Conservation (phyloP, 2,113 vertebrate genomes). For the Parotia lawesii region DNA sequence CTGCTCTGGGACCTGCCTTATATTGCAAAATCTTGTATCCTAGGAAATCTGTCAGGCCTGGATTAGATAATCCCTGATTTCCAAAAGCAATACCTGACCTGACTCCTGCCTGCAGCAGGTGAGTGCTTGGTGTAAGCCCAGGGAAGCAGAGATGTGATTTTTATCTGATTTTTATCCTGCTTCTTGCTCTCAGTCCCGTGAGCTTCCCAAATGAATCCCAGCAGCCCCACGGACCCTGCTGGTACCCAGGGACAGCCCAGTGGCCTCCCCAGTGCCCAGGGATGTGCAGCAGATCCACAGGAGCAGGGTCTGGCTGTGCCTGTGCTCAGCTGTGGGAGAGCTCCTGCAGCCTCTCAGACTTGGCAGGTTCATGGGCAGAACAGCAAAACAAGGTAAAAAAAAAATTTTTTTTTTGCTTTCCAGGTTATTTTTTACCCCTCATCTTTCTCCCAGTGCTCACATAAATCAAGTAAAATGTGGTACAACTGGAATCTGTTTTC, state of each 20-base stretch:
- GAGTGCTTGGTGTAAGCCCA: background rate
- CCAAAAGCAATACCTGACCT: fast-evolving
- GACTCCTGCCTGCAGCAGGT: background rate
- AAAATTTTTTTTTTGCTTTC: background rate
- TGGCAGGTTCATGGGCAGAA: background rate
- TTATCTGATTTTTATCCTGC: background rate
- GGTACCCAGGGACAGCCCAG: background rate
- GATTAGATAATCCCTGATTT: background rate
- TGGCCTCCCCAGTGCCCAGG: background rate
- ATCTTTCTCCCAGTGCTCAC: background rate
- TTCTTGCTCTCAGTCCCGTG: background rate
- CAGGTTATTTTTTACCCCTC: background rate
- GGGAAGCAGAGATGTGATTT: background rate
- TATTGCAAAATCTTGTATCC: background rate
- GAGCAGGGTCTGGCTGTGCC: background rate
- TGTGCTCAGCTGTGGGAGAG: background rate
- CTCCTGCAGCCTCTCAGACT: background rate
- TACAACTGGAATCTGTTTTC: background rate
- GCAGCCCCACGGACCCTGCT: background rate
- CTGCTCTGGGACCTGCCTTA: background rate
- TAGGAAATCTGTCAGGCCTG: background rate
- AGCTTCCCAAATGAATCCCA: background rate
- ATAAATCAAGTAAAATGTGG: background rate
- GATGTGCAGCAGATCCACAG: too few species aligned
- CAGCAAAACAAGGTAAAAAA: background rate